Evolutionary conservation across 2,113 vertebrate genomes (phyloP).

Genomic region (Antennarius striatus): DNA sequence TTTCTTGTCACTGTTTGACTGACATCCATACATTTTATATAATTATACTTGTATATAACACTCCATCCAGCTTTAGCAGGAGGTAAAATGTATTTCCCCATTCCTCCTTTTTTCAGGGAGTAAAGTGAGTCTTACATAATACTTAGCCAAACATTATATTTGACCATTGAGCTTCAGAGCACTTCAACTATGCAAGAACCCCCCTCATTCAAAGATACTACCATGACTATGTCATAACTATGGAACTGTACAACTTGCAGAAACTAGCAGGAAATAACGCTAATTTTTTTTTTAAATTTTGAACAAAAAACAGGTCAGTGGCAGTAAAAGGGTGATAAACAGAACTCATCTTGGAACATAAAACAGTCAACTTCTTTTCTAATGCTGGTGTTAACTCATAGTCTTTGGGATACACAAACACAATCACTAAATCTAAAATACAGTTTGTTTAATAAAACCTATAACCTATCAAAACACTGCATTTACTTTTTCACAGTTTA

Average conservation of each 20-base stretch:
- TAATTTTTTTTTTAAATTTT: no score
- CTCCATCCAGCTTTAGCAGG: neutral
- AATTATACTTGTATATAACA: neutral
- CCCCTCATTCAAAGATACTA: constrained; percentile 9
- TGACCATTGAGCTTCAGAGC: constrained; percentile 58
- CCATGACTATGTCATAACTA: neutral
- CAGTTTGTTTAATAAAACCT: neutral
- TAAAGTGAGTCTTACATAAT: constrained; percentile 57
- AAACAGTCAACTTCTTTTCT: neutral
- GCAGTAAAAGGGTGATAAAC: neutral
- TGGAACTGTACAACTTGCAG: neutral
- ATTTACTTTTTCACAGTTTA: no score
- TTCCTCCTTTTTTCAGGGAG: constrained; percentile 1
- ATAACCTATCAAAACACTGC: no score
- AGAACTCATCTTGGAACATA: neutral
- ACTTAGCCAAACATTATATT: constrained; percentile 41
- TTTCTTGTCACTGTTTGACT: no score
- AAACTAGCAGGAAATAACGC: neutral
- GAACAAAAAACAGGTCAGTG: no score
- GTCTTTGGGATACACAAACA: neutral
- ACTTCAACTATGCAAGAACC: constrained; percentile 30
- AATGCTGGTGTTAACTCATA: neutral
- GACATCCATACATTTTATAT: no score
- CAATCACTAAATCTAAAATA: neutral
- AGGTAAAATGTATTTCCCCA: neutral